Conservation (phyloP, 1,140 invertebrate genomes). For the Drosophila sturtevanti region DNA sequence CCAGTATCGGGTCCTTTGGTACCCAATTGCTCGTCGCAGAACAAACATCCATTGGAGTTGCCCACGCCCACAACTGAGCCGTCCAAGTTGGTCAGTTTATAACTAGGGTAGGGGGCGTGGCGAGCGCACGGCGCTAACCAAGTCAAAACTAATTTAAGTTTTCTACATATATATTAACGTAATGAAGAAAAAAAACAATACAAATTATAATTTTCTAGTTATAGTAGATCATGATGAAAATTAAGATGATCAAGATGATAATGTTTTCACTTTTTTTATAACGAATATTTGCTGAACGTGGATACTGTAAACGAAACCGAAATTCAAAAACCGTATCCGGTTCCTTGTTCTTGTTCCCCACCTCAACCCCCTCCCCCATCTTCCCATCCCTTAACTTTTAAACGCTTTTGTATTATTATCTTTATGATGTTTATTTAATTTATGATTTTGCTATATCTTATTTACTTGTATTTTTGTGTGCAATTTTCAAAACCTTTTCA, state of each 20-base stretch:
- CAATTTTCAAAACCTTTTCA: slow-evolving; percentile 76
- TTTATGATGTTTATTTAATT: slow-evolving; percentile 79
- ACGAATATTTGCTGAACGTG: slow-evolving; percentile 45
- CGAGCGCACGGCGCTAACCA: slow-evolving; percentile 42
- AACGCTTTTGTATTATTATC: slow-evolving; percentile 77
- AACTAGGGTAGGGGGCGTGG: slow-evolving; percentile 82
- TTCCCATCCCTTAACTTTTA: slow-evolving; percentile 56
- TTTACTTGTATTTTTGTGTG: slow-evolving; percentile 69
- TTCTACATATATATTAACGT: slow-evolving; percentile 38
- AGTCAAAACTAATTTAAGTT: slow-evolving; percentile 74
- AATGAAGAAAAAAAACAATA: slow-evolving; percentile 14
- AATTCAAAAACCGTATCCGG: neutral
- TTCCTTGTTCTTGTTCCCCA: slow-evolving; percentile 10
- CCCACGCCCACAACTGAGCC: slow-evolving; percentile 88
- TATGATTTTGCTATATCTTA: slow-evolving; percentile 63
- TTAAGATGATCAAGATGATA: neutral
- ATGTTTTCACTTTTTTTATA: slow-evolving; percentile 53
- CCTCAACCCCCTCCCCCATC: no score
- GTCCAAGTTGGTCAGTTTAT: slow-evolving; percentile 90
- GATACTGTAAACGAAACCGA: neutral
- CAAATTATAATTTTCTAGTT: slow-evolving; percentile 34
- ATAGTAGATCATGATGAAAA: slow-evolving; percentile 19
- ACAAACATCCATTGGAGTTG: slow-evolving; percentile 86
- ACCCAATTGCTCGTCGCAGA: slow-evolving; percentile 88
- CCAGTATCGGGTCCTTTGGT: slow-evolving; percentile 89